phyloP scores from a whole-genome alignment of 30 jellyfish, hydroid and myxozoan species.

The Sanderia malayensis region DNA sequence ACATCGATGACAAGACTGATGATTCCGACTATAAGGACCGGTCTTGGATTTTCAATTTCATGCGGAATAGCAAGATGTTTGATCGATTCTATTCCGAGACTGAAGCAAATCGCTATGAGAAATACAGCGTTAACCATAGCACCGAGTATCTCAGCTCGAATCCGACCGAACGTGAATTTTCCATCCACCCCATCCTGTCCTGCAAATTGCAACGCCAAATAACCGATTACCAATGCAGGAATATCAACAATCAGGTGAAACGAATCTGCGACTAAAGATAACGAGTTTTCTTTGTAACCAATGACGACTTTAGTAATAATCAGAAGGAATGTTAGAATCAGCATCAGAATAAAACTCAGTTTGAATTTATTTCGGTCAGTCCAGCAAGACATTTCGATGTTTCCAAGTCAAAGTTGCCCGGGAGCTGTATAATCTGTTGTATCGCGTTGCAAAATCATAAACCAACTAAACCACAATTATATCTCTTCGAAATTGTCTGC shows the following conservation, averaged over 20 bases:
- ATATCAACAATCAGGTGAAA: conserved; percentile 79
- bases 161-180: conserved; percentile 73
- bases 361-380: conserved; percentile 49
- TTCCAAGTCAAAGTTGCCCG: too few relatives aligned
- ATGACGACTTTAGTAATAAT: conserved; percentile 61
- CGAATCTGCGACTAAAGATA: conserved; percentile 85
- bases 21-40: conserved; percentile 76
- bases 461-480: too few relatives aligned
- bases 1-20: conserved; percentile 54
- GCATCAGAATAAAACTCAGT: conserved; percentile 69
- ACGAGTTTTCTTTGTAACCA: conserved; percentile 72
- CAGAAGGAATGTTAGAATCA: conserved; percentile 51
- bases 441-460: too few relatives aligned
- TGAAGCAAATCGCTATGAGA: conserved; percentile 79
- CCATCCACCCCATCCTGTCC: conserved; percentile 36
- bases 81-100: conserved; percentile 63
- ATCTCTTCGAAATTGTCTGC: too few relatives aligned
- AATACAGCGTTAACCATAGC: conserved; percentile 79
- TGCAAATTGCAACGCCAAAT: conserved; percentile 61
- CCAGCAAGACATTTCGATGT: conserved; percentile 42
- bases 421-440: too few relatives aligned
- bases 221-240: conserved; percentile 79
- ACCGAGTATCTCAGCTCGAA: conserved; percentile 91
- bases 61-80: conserved; percentile 73
- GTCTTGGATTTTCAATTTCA: conserved; percentile 47